Base-by-base conservation (phyloP, 2,113 vertebrate species). In the Lynx canadensis region DNA sequence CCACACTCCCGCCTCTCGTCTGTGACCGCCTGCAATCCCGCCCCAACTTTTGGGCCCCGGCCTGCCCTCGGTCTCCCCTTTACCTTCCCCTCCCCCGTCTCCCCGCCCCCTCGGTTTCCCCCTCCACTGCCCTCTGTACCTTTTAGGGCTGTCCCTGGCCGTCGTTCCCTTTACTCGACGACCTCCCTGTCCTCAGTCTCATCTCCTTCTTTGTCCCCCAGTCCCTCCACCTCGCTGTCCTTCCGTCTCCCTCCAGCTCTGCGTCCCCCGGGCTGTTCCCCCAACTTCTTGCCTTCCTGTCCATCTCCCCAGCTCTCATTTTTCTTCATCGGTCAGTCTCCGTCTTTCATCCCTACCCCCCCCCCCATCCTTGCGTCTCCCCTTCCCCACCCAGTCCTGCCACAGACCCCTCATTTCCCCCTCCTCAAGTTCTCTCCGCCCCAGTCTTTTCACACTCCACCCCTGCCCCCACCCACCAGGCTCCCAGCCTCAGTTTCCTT, bases 401-500 rank as follows among this genome's bases (percentile, higher is more conserved):
- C 31, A 13, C 25, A 25, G 66, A 48, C 2, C 29, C 60, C 79
- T 29, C 36, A 2, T 12, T 52, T 79, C 76, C 45, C 31, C 38
- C 4, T 63, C 31, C 71, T 27, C 10, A 41, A 33, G 36, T 80
- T 48, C 63, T 65, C 86, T 31, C 15, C 16, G 5, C 12, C 38
- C 68, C n/a, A 4, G 21, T 41, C 18, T 74, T 31, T 31, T 23
- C 69, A 7, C 63, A 9, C 41, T 16, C 31, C 12, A 10, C 55
- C 18, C 66, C n/a, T 1, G 4, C 14, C 66, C 85, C 33, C 8
- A 10, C 38, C 71, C 76, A 1, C 76, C 1, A 65, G 7, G 31
- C 74, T 83, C 45, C 78, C 41, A 4, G 97, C 95, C 96, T 96
- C 97, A 96, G 91, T 97, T 94, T 97, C 98, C 95, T 97, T 96